Evolutionary conservation across 2,113 vertebrate genomes (phyloP).

Genomic region (Onychostruthus taczanowskii): DNA sequence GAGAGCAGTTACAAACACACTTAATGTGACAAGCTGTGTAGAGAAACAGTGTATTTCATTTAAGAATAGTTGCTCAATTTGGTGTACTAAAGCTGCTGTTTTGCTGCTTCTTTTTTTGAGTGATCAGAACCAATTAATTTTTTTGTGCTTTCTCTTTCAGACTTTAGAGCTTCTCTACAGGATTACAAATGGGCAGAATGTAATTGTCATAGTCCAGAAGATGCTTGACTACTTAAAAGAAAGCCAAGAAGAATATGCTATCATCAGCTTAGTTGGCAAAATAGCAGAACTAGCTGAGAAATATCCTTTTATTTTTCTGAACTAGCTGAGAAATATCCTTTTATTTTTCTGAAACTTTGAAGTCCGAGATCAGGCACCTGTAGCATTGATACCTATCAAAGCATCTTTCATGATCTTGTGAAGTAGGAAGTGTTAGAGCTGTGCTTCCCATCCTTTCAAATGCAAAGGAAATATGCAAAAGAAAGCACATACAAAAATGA

Average conservation of each 20-base stretch:
- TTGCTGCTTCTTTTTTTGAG: not conserved
- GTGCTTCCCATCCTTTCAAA: not conserved
- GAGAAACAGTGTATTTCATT: not conserved
- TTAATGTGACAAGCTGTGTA: not conserved
- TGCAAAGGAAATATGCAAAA: not conserved
- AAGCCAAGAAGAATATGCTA: slow-evolving; percentile 88
- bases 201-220: slow-evolving; percentile 92
- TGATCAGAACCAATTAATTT: not conserved
- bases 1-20: not conserved
- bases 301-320: slow-evolving; percentile 84
- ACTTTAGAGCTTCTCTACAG: slow-evolving; percentile 94
- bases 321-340: slow-evolving; percentile 93
- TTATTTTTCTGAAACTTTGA: not conserved
- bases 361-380: not conserved
- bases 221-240: slow-evolving; percentile 90
- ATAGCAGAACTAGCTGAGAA: slow-evolving; percentile 94
- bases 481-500: not conserved
- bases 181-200: slow-evolving; percentile 95
- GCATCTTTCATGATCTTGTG: not conserved
- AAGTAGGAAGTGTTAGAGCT: not conserved
- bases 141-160: slow-evolving; percentile 70
- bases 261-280: slow-evolving; percentile 87
- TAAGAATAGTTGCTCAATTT: not conserved
- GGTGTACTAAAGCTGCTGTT: not conserved
- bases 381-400: not conserved